Conservation (phyloP, 1,140 invertebrate genomes). For the Wiebesia pumilae region DNA sequence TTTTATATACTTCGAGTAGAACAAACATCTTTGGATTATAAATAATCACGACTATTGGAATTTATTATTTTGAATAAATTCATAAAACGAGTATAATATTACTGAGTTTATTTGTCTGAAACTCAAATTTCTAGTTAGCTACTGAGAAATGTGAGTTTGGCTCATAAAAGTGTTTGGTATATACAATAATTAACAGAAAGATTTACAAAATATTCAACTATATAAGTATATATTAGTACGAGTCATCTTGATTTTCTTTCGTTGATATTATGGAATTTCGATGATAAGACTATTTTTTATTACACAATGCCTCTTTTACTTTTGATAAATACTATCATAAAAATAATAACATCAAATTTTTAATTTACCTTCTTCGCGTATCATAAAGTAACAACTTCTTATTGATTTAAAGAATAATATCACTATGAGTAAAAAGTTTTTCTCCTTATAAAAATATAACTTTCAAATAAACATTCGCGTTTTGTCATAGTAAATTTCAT, state of each 20-base stretch:
- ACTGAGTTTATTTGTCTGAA: background rate
- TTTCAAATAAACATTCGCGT: background rate
- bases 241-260: too few species aligned
- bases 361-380: too few species aligned
- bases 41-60: background rate
- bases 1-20: background rate
- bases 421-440: too few species aligned
- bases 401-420: too few species aligned
- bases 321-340: too few species aligned
- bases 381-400: too few species aligned
- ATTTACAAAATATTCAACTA: background rate
- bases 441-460: background rate
- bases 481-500: background rate
- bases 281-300: too few species aligned
- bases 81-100: background rate
- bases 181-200: background rate
- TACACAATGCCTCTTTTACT: too few species aligned
- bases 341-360: too few species aligned
- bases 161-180: background rate
- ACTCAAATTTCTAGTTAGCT: background rate
- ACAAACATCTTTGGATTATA: background rate
- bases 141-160: background rate
- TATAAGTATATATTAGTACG: too few species aligned
- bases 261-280: too few species aligned
- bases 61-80: background rate